A percentile compares a stretch with the other conserved stretches of the same genome.
These are phyloP conservation scores for Falco biarmicus DNA, from an alignment of 2,797 vertebrate species.

Conservation along the genomic window DNA sequence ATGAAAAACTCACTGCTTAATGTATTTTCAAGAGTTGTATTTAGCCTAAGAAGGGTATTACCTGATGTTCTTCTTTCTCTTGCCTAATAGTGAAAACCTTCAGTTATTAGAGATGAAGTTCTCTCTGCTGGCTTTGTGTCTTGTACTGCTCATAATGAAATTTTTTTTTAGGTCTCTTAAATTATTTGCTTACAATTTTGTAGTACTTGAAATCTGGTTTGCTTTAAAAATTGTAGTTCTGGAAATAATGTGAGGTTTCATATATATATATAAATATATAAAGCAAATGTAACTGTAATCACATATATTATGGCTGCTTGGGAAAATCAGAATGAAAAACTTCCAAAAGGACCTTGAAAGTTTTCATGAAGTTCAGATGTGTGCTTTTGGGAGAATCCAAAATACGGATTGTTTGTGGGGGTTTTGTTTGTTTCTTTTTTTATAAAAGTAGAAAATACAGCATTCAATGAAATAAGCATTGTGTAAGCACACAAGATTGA, in stretches of 20 bases:
- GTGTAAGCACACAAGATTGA: background rate
- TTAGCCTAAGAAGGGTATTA: background rate
- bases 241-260: background rate
- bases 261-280: background rate
- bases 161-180: background rate
- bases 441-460: background rate
- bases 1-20: background rate
- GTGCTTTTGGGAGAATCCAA: background rate
- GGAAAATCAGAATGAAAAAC: background rate
- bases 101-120: background rate
- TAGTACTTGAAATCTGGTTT: background rate
- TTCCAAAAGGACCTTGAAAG: background rate
- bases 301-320: background rate
- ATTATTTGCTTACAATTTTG: background rate
- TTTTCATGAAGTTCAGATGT: background rate
- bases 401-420: background rate
- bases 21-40: background rate
- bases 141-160: background rate
- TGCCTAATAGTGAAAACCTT: background rate
- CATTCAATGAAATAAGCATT: background rate
- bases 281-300: background rate
- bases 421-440: background rate
- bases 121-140: background rate
- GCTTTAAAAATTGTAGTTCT: background rate
- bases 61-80: background rate